Evolutionary conservation across 2,797 vertebrate genomes (phyloP).

Genomic region (Coluber constrictor): DNA sequence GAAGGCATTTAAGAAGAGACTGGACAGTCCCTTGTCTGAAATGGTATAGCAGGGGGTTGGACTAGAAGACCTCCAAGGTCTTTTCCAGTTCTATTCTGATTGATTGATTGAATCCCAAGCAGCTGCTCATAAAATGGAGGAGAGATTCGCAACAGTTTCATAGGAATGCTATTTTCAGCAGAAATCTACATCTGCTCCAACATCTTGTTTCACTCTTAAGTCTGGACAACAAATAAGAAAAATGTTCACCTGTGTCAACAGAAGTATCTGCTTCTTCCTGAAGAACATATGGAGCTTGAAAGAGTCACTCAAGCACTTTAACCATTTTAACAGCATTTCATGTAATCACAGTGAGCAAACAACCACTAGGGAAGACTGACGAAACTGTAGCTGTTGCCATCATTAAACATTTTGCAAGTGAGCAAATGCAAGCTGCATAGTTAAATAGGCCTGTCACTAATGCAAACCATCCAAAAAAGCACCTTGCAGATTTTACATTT

Average conservation of each 20-base stretch:
- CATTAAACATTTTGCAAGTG: constrained; percentile 15
- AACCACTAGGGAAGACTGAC: constrained; percentile 3
- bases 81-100: neutral
- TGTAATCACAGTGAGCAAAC: neutral
- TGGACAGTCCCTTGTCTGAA: too few relatives aligned
- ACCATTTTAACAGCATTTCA: neutral
- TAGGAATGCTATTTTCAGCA: neutral
- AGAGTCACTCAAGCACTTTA: neutral
- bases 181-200: neutral
- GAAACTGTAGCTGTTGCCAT: constrained; percentile 1
- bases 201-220: neutral
- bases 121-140: neutral
- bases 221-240: constrained; percentile 2
- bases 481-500: neutral
- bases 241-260: constrained; percentile 3
- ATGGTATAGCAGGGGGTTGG: neutral
- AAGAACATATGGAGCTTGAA: neutral
- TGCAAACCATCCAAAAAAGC: constrained; percentile 4
- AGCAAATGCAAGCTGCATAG: neutral
- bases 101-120: neutral
- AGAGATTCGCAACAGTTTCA: neutral
- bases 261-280: neutral
- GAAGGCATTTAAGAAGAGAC: too few relatives aligned
- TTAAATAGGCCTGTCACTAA: neutral
- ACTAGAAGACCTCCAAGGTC: neutral